phyloP scores from a whole-genome alignment of 1,140 invertebrate species.

The Acyrthosiphon pisum region DNA sequence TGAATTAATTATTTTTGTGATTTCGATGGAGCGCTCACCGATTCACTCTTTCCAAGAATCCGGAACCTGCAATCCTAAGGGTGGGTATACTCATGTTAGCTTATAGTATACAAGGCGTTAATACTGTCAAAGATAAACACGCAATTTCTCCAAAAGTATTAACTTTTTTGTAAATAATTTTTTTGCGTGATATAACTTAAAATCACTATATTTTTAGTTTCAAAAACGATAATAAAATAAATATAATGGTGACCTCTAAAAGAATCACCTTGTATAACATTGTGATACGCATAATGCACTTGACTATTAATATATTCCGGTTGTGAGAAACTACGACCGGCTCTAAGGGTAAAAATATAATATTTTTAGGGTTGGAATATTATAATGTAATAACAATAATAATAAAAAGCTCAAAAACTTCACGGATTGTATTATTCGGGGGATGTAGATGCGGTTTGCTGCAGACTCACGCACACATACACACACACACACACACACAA shows the following conservation, averaged over 20 bases:
- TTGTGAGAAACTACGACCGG: background rate
- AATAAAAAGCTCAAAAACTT: background rate
- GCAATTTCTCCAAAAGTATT: background rate
- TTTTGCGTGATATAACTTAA: background rate
- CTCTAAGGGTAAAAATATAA: background rate
- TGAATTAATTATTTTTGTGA: slow-evolving; percentile 10
- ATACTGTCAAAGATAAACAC: background rate
- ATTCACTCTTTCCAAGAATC: background rate
- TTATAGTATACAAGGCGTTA: background rate
- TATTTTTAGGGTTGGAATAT: background rate
- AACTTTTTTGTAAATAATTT: background rate
- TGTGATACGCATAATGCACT: background rate
- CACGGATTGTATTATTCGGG: background rate
- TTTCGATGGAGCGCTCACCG: background rate
- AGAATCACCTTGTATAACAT: background rate
- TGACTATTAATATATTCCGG: background rate
- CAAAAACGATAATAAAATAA: background rate
- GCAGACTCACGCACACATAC: background rate
- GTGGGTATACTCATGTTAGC: background rate
- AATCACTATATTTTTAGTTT: background rate
- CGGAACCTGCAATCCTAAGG: background rate
- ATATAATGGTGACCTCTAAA: background rate
- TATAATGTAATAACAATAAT: background rate
- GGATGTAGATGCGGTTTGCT: background rate
- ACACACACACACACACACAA: background rate